Conservation (phyloP, 2,113 vertebrate genomes). For the Galemys pyrenaicus region DNA sequence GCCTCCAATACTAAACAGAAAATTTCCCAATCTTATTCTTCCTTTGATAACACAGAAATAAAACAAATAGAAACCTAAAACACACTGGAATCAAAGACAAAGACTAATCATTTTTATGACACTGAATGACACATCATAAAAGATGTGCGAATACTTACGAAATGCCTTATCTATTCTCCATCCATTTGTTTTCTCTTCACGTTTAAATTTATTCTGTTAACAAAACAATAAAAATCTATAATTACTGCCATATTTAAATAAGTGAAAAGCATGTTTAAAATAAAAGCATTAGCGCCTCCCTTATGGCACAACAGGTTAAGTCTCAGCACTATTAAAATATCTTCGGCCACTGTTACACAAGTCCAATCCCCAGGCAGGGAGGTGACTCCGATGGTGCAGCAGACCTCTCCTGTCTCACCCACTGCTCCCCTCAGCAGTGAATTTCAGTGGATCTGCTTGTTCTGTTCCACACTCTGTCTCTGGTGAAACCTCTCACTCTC, state of each 20-base stretch:
- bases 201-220: conserved; percentile 98
- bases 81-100: conserved; percentile 6
- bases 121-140: neutral
- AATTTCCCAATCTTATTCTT: neutral
- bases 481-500: too few relatives aligned
- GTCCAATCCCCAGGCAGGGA: too few relatives aligned
- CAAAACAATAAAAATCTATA: conserved; percentile 64
- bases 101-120: neutral
- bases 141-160: conserved; percentile 88
- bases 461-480: too few relatives aligned
- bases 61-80: conserved; percentile 26
- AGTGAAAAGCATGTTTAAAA: neutral
- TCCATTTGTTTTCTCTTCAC: conserved; percentile 93
- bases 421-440: too few relatives aligned
- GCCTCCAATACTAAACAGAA: neutral
- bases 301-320: too few relatives aligned
- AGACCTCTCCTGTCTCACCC: too few relatives aligned
- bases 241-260: conserved; percentile 45
- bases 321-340: too few relatives aligned
- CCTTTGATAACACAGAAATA: neutral
- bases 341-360: too few relatives aligned
- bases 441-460: too few relatives aligned
- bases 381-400: too few relatives aligned
- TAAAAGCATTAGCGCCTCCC: too few relatives aligned
- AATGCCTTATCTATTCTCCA: conserved; percentile 99